Conservation (phyloP, 2,888 invertebrate genomes). For the Rapana venosa region DNA sequence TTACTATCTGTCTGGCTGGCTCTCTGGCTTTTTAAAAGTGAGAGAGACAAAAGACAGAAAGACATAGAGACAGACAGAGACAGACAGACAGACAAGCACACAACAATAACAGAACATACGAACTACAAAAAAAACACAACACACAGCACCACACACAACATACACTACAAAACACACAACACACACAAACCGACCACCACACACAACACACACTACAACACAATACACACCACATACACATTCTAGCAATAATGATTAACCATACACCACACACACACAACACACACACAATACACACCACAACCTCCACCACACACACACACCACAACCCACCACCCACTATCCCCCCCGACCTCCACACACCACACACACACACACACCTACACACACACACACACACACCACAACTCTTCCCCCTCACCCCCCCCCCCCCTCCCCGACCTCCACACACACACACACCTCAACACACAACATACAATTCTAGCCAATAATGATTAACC, state of each 20-base stretch:
- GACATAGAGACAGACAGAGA: not conserved
- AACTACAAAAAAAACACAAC: not conserved
- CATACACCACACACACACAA: too few relatives aligned
- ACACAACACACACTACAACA: not conserved
- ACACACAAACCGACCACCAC: not conserved
- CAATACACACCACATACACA: conserved; percentile 3
- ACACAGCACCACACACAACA: too few relatives aligned
- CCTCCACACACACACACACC: not conserved
- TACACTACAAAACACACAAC: too few relatives aligned
- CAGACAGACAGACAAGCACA: not conserved
- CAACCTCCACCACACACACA: conserved; percentile 20
- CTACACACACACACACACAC: not conserved
- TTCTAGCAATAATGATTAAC: too few relatives aligned
- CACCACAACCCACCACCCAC: too few relatives aligned
- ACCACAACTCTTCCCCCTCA: not conserved
- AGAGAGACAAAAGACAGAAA: not conserved
- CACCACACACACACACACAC: conserved; percentile 12
- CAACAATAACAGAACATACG: not conserved
- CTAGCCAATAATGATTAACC: too few relatives aligned
- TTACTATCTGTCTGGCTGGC: not conserved
- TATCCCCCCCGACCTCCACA: too few relatives aligned
- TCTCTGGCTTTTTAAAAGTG: not conserved
- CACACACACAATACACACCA: too few relatives aligned
- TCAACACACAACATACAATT: too few relatives aligned
- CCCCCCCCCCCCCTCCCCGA: not conserved